Conservation (phyloP, 1,140 invertebrate species). For the Conus ventricosus region DNA sequence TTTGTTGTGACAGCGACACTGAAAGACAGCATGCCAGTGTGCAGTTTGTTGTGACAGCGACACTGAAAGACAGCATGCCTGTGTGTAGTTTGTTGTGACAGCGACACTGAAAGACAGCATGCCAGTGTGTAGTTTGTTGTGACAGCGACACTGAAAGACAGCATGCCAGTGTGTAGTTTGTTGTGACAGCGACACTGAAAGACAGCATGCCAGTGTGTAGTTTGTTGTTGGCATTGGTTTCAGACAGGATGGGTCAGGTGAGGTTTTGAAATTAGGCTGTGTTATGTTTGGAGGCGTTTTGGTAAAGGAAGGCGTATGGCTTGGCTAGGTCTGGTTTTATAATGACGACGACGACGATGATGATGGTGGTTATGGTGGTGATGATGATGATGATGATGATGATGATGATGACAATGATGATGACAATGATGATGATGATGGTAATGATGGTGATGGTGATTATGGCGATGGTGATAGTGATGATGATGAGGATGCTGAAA, state of each 20-base stretch:
- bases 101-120: neutral
- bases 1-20: neutral
- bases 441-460: neutral
- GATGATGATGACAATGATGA: too few relatives aligned
- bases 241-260: too few relatives aligned
- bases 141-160: neutral
- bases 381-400: neutral
- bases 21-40: neutral
- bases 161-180: neutral
- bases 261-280: too few relatives aligned
- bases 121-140: neutral
- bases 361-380: neutral
- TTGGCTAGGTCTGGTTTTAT: too few relatives aligned
- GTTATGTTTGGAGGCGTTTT: too few relatives aligned
- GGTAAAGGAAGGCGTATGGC: too few relatives aligned
- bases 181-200: neutral
- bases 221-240: too few relatives aligned
- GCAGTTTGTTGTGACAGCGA: neutral
- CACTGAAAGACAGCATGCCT: neutral
- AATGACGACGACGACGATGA: too few relatives aligned
- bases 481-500: neutral
- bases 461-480: neutral
- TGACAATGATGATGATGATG: constrained; percentile 4
- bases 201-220: neutral
- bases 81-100: neutral